A percentile compares a stretch with the other conserved stretches of the same genome.
Conservation (phyloP, 2,797 vertebrate genomes). For the Microcaecilia unicolor region DNA sequence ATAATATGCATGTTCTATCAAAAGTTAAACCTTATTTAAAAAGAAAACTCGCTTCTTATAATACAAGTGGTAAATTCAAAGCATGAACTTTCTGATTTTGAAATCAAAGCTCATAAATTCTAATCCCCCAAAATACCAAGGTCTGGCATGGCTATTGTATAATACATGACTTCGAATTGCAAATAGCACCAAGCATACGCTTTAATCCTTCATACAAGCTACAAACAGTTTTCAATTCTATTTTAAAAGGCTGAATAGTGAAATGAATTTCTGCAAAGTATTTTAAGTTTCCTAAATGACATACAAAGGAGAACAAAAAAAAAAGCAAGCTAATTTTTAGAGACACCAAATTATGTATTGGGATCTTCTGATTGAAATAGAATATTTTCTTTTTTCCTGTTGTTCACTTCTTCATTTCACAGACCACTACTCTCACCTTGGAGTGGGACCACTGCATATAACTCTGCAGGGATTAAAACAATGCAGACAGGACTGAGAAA, state of each 20-base stretch:
- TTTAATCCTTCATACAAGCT: conserved; percentile 56
- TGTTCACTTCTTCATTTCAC: conserved; percentile 22
- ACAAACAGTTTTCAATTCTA: conserved; percentile 50
- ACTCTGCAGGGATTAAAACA: conserved; percentile 34
- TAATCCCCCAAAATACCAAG: conserved; percentile 33
- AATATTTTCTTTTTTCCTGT: conserved; percentile 13
- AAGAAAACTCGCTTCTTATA: background rate
- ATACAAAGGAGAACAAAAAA: conserved; percentile 54
- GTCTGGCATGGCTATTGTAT: conserved; percentile 38
- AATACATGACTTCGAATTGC: conserved; percentile 46
- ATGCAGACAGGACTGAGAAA: conserved; percentile 34
- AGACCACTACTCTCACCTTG: conserved; percentile 33
- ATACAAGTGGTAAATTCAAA: conserved; percentile 30
- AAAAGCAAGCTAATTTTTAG: conserved; percentile 53
- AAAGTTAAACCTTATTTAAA: too few species aligned
- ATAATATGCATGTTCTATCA: too few species aligned
- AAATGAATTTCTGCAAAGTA: conserved; percentile 47
- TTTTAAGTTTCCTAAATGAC: conserved; percentile 54
- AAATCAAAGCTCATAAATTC: conserved; percentile 29
- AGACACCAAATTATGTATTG: conserved; percentile 41
- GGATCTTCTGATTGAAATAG: conserved; percentile 33
- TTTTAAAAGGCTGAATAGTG: conserved; percentile 44
- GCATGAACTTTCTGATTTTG: conserved; percentile 35
- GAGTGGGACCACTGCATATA: conserved; percentile 24
- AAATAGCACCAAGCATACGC: conserved; percentile 45